These are phyloP conservation scores for Drosophila anomalata DNA, from an alignment of 2,888 invertebrate genomes.

Conservation along the genomic window DNA sequence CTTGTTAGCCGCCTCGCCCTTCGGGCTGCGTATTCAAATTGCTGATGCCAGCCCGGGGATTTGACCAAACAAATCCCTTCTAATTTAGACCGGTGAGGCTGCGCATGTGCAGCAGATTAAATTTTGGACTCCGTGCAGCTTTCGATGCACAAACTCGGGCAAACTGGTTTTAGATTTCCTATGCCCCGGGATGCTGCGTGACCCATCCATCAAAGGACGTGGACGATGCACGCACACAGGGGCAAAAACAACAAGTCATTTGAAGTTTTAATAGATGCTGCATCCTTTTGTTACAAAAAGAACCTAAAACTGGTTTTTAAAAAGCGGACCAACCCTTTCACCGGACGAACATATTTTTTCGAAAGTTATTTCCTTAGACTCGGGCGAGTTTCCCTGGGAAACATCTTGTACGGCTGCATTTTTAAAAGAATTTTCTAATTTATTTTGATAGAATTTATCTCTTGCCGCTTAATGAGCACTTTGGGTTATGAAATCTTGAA, in stretches of 20 bases:
- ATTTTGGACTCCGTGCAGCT: constrained; percentile 69
- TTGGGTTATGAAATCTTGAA: constrained; percentile 33
- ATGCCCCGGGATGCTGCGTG: constrained; percentile 58
- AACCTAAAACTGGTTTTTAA: constrained; percentile 63
- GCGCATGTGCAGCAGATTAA: constrained; percentile 71
- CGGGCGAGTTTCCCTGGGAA: constrained; percentile 45
- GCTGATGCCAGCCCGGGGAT: constrained; percentile 55
- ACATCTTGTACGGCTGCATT: constrained; percentile 30
- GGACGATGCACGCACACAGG: constrained; percentile 60
- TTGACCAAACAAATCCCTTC: constrained; percentile 77
- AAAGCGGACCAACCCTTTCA: constrained; percentile 49
- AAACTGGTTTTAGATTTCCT: constrained; percentile 74
- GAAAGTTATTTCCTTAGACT: constrained; percentile 51
- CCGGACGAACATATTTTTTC: constrained; percentile 46
- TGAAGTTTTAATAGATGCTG: constrained; percentile 74
- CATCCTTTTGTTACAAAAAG: constrained; percentile 68
- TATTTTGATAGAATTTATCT: constrained; percentile 61
- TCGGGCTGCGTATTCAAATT: constrained; percentile 59
- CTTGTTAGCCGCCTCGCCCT: constrained; percentile 54
- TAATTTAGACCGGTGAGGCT: constrained; percentile 51
- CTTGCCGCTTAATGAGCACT: constrained; percentile 50
- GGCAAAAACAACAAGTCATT: constrained; percentile 72
- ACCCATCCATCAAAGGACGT: constrained; percentile 67
- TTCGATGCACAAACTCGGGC: constrained; percentile 44
- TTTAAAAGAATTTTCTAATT: constrained; percentile 35